Evolutionary conservation across 1,140 invertebrate genomes (phyloP).

Genomic region (Cotesia typhae): DNA sequence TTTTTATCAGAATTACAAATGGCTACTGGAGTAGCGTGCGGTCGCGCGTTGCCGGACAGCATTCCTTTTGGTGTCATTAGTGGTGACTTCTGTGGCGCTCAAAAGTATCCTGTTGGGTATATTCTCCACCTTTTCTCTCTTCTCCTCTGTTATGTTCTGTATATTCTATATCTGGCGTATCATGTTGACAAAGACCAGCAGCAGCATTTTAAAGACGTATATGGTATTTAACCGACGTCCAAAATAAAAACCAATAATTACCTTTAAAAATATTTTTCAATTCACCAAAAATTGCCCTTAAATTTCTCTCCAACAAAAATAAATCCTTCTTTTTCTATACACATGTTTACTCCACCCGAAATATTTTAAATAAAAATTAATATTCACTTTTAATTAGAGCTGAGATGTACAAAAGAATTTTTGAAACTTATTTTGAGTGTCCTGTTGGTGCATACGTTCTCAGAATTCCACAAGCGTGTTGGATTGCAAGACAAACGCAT

Average conservation of each 20-base stretch:
- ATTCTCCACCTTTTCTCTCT: too few species aligned
- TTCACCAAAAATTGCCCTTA: too few species aligned
- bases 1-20: constrained; percentile 55
- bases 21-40: constrained; percentile 49
- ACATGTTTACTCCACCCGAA: too few species aligned
- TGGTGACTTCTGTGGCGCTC: constrained; percentile 57
- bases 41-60: constrained; percentile 56
- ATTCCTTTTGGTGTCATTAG: constrained; percentile 65
- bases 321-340: too few species aligned
- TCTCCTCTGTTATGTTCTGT: neutral
- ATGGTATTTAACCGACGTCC: too few species aligned
- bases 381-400: constrained; percentile 9
- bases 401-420: constrained; percentile 42
- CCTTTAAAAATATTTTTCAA: too few species aligned
- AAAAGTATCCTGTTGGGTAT: constrained; percentile 24
- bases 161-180: neutral
- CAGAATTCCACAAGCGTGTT: constrained; percentile 58
- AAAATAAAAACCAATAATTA: too few species aligned
- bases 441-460: constrained; percentile 39
- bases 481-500: constrained; percentile 60
- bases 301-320: too few species aligned
- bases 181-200: too few species aligned
- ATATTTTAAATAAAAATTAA: neutral
- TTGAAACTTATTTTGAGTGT: too few species aligned
- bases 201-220: too few species aligned